Evolutionary conservation across 2,797 vertebrate genomes (phyloP), one percentile per base, ranked within the genome.

Genomic region (Sebastes kiyomatsui): DNA sequence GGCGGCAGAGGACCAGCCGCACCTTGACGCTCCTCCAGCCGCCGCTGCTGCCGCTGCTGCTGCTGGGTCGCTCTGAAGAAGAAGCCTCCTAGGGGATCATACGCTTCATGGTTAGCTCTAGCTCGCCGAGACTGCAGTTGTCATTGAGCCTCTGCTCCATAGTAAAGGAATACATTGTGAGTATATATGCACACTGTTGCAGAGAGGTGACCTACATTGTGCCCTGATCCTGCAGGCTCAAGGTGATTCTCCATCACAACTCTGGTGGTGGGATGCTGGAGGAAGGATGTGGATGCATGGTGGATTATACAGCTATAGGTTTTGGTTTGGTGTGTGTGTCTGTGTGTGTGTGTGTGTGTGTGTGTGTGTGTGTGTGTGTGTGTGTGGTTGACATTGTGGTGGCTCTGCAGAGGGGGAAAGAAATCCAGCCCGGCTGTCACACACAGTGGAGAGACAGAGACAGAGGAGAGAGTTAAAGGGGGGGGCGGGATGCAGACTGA

Each of bases 401-500:
- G 79, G 59, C 67, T 87, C 79, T 86, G 87, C 83, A 82, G 38
- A 42, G 38, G 85, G 77, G 85, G 69, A 60, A 80, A 30, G 27
- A 65, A 14, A 72, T 30, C 55, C 28, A 30, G 58, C 73, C 73
- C 60, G 88, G 90, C 83, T 90, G 86, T 90, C 85, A 92, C 67
- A 81, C 85, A 92, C 67, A 81, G 85, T 33, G 76, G 66, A 67
- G 74, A 82, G 76, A 73, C 71, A 67, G 75, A 82, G 76, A 73
- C 71, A 79, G 81, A 75, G 80, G 79, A 88, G 95, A 87, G 96
- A 94, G 96, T 96, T 97, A 93, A 95, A 91, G 95, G 94, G 94
- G 94, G 94, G 94, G 96, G 95, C 92, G 95, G 94, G 87, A 94
- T 95, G 96, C 95, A 95, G 94, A 95, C 90, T 95, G 96, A 95